Conservation (phyloP, 53 echinoderm and acorn worm genomes). For the Stichopus horrens region DNA sequence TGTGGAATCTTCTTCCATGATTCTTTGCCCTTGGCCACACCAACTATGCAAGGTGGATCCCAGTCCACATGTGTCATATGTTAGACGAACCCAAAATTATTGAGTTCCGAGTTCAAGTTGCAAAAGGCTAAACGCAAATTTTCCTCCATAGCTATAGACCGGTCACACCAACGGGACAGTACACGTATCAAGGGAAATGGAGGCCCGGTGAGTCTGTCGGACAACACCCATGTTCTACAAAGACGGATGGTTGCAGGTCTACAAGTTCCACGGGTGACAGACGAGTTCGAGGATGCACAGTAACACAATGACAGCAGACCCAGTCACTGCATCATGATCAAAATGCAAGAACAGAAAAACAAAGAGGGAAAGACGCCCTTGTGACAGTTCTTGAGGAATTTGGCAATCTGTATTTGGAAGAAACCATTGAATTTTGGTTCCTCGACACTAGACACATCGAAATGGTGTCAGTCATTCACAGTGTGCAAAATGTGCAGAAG, state of each 20-base stretch:
- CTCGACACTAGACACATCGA: slow-evolving; percentile 52
- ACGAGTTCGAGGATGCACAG: slow-evolving; percentile 43
- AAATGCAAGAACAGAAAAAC: slow-evolving; percentile 28
- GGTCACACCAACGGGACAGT: slow-evolving; percentile 55
- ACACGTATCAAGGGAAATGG: slow-evolving; percentile 51
- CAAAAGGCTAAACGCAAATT: slow-evolving; percentile 40
- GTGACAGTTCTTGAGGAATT: slow-evolving; percentile 47
- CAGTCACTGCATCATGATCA: slow-evolving; percentile 64
- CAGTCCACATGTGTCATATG: slow-evolving; percentile 55
- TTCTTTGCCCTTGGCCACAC: slow-evolving; percentile 62
- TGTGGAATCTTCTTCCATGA: slow-evolving; percentile 50
- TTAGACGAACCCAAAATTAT: slow-evolving; percentile 35
- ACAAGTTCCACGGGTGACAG: slow-evolving; percentile 51
- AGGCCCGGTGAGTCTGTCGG: slow-evolving; percentile 38
- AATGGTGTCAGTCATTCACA: slow-evolving; percentile 5
- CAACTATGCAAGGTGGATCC: slow-evolving; percentile 57
- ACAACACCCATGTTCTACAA: slow-evolving; percentile 44
- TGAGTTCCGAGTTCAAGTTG: slow-evolving; percentile 51
- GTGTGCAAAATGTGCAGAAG: slow-evolving; percentile 39
- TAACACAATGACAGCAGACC: background rate
- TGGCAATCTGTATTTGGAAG: slow-evolving; percentile 58
- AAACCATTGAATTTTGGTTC: slow-evolving; percentile 38
- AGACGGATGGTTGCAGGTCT: slow-evolving; percentile 56
- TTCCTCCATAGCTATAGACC: slow-evolving; percentile 54
- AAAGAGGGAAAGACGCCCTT: slow-evolving; percentile 54